Base-by-base conservation (phyloP, 1,140 invertebrate species). In the Drosophila orena region DNA sequence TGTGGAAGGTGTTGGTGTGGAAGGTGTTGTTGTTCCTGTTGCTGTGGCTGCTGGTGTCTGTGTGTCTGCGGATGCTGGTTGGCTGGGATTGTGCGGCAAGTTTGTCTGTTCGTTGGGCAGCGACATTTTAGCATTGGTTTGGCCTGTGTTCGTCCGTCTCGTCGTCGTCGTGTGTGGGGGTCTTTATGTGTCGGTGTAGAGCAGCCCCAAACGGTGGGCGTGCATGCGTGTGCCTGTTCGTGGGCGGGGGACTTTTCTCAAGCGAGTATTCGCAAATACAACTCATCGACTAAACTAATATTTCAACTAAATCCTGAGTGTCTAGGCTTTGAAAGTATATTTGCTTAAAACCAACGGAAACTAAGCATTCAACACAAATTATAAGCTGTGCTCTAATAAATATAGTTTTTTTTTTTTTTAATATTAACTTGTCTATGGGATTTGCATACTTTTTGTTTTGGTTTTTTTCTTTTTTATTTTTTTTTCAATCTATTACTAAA, bases 91-190 rank as follows among this genome's bases (percentile, higher is more conserved):
- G 76, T 81, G 75, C 60, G 70, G 70, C 61, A 58, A 53, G 53
- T 66, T 59, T 52, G 80, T 61, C 52, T 70, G 69, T 72, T 86
- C 83, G 71, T 83, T 81, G 65, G 83, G 70, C 58, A 55, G 83
- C 71, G 83, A 89, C 83, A 88, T 88, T 59, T 79, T 88, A 62
- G 70, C 83, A 88, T 88, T 83, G 40, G 77, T 77, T 46, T 15
- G 24, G 20, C n/a, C 49, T 85, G 12, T 64, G 30, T 65, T 20
- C 42, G 42, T 27, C n/a, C 44, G 49, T 62, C 43, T 27, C 69
- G 61, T 53, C 34, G 76, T 69, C 54, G 76, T 69, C 54, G 64
- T 17, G 57, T 62, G 20, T 30, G 20, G 44, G 40, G 57, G 20
- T 30, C 20, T 43, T 34, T 65, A 50, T 17, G 44, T 61, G 49